Evolutionary conservation across 23 tunicate species (phyloP).

Genomic region (Ascidia mentula): DNA sequence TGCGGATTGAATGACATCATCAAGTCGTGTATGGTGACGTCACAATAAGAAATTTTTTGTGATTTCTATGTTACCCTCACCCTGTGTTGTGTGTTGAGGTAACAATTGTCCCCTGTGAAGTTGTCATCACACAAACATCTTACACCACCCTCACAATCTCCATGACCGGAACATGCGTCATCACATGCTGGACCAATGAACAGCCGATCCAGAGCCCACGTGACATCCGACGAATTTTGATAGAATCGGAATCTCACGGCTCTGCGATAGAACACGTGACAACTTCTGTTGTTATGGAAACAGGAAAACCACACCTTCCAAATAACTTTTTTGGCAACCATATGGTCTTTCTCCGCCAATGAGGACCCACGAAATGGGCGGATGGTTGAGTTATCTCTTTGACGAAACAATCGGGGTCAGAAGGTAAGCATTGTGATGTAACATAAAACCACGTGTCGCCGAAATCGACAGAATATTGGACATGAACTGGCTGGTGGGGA

Average conservation of each 20-base stretch:
- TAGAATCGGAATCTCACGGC: slow-evolving; percentile 73
- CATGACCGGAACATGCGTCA: slow-evolving; percentile 85
- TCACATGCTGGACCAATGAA: slow-evolving; percentile 83
- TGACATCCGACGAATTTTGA: slow-evolving; percentile 69
- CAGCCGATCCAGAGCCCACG: slow-evolving; percentile 74
- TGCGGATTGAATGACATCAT: too few relatives aligned
- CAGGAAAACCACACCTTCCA: slow-evolving; percentile 45
- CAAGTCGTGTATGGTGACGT: too few relatives aligned
- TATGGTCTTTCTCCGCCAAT: slow-evolving; percentile 77
- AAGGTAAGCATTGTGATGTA: slow-evolving; percentile 65
- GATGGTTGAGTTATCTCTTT: slow-evolving; percentile 69
- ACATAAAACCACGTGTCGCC: slow-evolving; percentile 87
- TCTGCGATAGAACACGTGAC: slow-evolving; percentile 25
- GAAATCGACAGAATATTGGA: slow-evolving; percentile 78
- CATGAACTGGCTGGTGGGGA: slow-evolving; percentile 80
- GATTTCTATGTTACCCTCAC: too few relatives aligned
- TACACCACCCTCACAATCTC: slow-evolving; percentile 39
- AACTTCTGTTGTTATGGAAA: background rate
- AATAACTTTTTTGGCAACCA: slow-evolving; percentile 29
- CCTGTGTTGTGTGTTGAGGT: slow-evolving; percentile 17
- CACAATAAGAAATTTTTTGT: too few relatives aligned
- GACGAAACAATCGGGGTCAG: slow-evolving; percentile 79
- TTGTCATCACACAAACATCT: slow-evolving; percentile 67
- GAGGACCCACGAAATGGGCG: slow-evolving; percentile 60
- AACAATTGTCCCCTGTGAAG: slow-evolving; percentile 56